Base-by-base conservation (phyloP, 64 coral and sea anemone genomes). In the Actinia equina region DNA sequence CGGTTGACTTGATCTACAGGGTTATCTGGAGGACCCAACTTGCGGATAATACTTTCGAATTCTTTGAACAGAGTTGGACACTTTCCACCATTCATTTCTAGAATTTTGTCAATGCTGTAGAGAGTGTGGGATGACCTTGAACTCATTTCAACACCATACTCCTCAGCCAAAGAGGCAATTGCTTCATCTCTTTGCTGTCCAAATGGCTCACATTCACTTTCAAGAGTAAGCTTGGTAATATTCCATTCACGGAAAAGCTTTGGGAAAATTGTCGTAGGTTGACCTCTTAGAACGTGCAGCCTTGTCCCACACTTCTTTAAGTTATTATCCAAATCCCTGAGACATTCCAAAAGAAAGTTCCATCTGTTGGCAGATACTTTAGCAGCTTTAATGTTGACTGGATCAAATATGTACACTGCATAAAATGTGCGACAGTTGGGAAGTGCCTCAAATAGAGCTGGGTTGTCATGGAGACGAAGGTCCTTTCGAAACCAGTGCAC, bases 401-500 rank as follows among this genome's bases (percentile, higher is more conserved):
- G 93, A 62, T 99, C 97, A 77, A 99, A 85, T 22, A 99, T 99
- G 65, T 99, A 99, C 43, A 99, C 85, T 30, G 89, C 97, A 89
- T 95, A 95, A 62, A 99, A 95, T 37, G 90, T 80, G 71, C 88
- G 85, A 85, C 93, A 92, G 77, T 88, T 88, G 12, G 46, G n/a
- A 43, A 99, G 70, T 5, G 93, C 91, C 74, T 99, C 90, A 14
- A 85, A 62, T 8, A 99, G 93, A 23, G 93, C 94, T 78, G 97
- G 97, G 58, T 99, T 99, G 88, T 99, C 97, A 59, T 99, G 97
- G 19, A 99, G 85, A 65, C 97, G 86, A 18, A 99, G 89, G 77
- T 99, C 97, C 83, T 99, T 99, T 65, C 93, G 90, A 86, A 99
- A 99, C 97, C 97, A 99, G 52, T 99, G 97, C 83, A 99, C 87